Evolutionary conservation across 2,797 vertebrate species (phyloP), one percentile per base, ranked within the genome.

Genomic region (Chelon auratus): DNA sequence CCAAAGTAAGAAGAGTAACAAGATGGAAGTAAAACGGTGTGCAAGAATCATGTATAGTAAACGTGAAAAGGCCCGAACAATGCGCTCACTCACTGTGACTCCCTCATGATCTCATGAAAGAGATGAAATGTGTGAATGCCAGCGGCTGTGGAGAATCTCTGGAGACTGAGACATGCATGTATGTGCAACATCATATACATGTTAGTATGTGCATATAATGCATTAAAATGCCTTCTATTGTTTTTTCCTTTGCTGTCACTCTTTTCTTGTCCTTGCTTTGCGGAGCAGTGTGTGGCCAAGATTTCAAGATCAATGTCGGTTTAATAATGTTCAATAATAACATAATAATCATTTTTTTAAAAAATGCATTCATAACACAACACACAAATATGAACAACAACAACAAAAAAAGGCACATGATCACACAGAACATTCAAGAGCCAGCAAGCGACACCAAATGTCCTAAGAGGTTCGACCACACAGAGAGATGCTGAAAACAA

Each of bases 401-500:
- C 24, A 26, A 24, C 24, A 24, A 24, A 26, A 72, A 45, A 51
- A 45, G 43, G 17, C 43, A 45, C 17, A 45, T 20, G 26, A 56
- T 64, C 50, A 55, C 53, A 67, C 48, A 57, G 14, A 64, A 64
- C 22, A 39, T 69, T 55, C 43, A 53, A 36, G 18, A 43, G 45
- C 48, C 30, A 58, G 57, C 36, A 20, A 69, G 47, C 42, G 37
- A 45, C 26, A 47, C 20, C 18, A 9, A 54, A 22, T 22, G 12
- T 11, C 5, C 15, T 73, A 39, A 26, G 10, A 72, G 47, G 51
- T 5, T 68, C 20, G 30, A 75, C 40, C 72, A 66, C 66, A 80
- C 53, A 75, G 71, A 26, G 20, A 81, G 55, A 72, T 70, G 53
- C 66, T 77, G 53, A 68, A 74, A 74, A 58, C 17, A 39, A 81